phyloP scores from a whole-genome alignment of 2,797 vertebrate species.

The Acanthiza pusilla region DNA sequence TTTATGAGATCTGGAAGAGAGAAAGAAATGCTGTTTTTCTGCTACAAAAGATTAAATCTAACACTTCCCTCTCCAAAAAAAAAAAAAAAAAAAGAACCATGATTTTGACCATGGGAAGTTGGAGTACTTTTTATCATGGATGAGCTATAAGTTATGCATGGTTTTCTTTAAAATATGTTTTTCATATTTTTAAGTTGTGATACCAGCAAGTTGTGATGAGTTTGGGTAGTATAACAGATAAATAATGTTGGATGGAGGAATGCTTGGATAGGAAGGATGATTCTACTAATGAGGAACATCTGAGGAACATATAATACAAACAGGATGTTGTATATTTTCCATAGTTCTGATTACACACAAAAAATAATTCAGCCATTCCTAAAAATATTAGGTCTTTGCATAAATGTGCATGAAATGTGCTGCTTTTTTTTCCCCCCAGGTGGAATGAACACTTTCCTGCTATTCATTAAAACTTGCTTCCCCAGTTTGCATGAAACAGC shows the following conservation, averaged over 20 bases:
- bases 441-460: not conserved
- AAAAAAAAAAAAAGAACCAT: not conserved
- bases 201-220: not conserved
- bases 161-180: not conserved
- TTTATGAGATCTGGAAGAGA: not conserved
- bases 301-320: constrained; percentile 1
- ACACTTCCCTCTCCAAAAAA: not conserved
- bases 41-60: not conserved
- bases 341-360: constrained; percentile 17
- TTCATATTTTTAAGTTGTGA: not conserved
- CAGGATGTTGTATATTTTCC: constrained; percentile 40
- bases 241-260: not conserved
- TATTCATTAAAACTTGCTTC: constrained; percentile 5
- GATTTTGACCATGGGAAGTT: not conserved
- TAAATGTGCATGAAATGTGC: not conserved
- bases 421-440: not conserved
- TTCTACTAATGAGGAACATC: not conserved
- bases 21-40: not conserved
- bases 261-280: not conserved
- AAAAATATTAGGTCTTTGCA: constrained; percentile 48
- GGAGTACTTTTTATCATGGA: rapidly evolving
- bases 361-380: not conserved
- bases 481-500: not conserved
- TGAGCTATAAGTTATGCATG: not conserved
- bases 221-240: not conserved